Conservation (phyloP, 2,888 invertebrate genomes). For the Sepiola atlantica region DNA sequence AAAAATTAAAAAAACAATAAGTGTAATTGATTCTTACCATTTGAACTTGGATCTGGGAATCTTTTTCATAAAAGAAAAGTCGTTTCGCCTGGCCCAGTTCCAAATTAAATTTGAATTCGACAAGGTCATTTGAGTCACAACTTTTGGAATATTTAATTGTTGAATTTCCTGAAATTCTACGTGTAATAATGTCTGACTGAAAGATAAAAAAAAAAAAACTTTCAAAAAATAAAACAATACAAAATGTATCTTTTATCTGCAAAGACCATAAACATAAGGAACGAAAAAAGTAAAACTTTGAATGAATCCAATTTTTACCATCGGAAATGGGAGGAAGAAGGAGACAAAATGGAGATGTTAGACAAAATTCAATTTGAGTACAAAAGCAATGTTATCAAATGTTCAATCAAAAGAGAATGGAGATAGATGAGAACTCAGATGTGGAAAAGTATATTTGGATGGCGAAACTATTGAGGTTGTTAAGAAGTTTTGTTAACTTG, state of each 20-base stretch:
- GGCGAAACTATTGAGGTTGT: no score
- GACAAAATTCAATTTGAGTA: no score
- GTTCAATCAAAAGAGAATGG: no score
- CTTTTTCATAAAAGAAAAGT: constrained; percentile 23
- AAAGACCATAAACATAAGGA: not conserved
- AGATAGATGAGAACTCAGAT: no score
- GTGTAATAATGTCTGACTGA: not conserved
- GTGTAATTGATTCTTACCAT: not conserved
- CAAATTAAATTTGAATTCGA: not conserved
- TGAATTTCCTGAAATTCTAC: not conserved
- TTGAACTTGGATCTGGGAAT: constrained; percentile 10
- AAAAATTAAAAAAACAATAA: no score
- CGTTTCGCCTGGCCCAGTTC: not conserved
- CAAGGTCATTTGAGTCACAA: not conserved
- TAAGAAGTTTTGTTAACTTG: no score
- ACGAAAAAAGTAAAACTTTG: not conserved
- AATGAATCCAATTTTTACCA: not conserved
- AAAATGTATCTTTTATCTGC: not conserved
- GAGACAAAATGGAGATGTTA: no score
- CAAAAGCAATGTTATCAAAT: no score
- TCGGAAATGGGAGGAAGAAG: no score
- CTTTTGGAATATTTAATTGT: constrained; percentile 23
- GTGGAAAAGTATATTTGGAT: no score
- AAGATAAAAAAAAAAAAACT: not conserved
- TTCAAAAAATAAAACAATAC: not conserved